phyloP scores from a whole-genome alignment of 2,888 invertebrate genomes.

The Hyles lineata region DNA sequence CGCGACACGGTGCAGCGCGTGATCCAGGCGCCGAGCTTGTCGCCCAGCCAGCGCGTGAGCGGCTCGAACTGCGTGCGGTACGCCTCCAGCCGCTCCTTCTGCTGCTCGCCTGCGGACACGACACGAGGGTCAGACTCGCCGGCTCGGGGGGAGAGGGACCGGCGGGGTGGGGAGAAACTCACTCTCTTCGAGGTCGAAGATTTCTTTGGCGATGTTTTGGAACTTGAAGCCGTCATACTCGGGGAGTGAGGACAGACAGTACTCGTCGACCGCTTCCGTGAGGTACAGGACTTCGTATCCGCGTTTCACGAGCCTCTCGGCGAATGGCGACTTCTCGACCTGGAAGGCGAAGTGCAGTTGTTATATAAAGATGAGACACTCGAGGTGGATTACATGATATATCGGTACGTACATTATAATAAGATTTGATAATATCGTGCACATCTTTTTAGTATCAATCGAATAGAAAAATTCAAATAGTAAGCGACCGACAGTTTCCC shows the following conservation, averaged over 20 bases:
- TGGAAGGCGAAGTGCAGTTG: slow-evolving; percentile 37
- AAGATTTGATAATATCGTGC: too few species aligned
- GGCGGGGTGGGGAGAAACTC: slow-evolving; percentile 42
- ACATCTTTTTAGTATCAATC: too few species aligned
- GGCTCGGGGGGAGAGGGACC: neutral
- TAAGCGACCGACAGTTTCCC: too few species aligned
- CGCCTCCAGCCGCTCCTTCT: slow-evolving; percentile 91
- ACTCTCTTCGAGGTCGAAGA: slow-evolving; percentile 93
- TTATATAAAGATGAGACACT: too few species aligned
- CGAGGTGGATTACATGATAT: too few species aligned
- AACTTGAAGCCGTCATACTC: slow-evolving; percentile 99
- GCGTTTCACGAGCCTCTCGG: slow-evolving; percentile 95
- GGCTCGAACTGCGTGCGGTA: slow-evolving; percentile 93
- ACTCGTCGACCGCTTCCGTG: slow-evolving; percentile 99
- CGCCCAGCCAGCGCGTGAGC: slow-evolving; percentile 94
- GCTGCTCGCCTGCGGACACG: slow-evolving; percentile 74
- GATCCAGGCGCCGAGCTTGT: slow-evolving; percentile 91
- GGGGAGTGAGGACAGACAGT: slow-evolving; percentile 97
- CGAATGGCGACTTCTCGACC: slow-evolving; percentile 96
- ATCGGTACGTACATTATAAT: too few species aligned
- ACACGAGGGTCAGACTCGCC: neutral
- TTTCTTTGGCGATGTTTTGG: slow-evolving; percentile 99
- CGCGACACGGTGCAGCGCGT: slow-evolving; percentile 94
- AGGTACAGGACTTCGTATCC: slow-evolving; percentile 98
- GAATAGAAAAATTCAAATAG: too few species aligned